phyloP scores from a whole-genome alignment of 2,888 invertebrate genomes.

The Mesorhabditis spiculigera region DNA sequence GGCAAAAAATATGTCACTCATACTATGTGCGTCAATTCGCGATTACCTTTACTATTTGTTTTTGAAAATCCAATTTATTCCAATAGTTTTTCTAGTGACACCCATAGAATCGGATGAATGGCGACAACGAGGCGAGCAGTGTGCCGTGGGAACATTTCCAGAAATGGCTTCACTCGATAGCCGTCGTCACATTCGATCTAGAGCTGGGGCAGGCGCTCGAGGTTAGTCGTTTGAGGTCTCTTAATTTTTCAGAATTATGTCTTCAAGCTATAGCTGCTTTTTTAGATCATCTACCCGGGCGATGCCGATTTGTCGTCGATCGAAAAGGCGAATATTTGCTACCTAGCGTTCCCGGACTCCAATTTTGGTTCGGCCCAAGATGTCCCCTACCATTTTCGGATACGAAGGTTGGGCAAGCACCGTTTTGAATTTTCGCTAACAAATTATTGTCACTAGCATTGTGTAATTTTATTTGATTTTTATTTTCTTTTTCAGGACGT shows the following conservation, averaged over 20 bases:
- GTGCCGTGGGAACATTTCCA: slow-evolving; percentile 66
- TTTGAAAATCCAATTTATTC: background rate
- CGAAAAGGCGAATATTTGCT: slow-evolving; percentile 75
- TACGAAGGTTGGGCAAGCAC: slow-evolving; percentile 65
- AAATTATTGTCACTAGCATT: slow-evolving; percentile 9
- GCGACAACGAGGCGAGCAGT: slow-evolving; percentile 14
- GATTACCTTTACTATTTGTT: background rate
- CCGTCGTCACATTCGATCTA: slow-evolving; percentile 95
- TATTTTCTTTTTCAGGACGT: slow-evolving; percentile 5
- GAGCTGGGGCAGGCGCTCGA: slow-evolving; percentile 98
- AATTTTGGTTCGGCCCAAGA: slow-evolving; percentile 95
- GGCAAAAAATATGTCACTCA: too few species aligned
- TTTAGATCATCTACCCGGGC: slow-evolving; percentile 76
- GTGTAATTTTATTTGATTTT: background rate
- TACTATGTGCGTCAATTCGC: too few species aligned
- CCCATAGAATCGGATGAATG: background rate
- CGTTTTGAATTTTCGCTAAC: background rate
- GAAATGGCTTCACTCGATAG: slow-evolving; percentile 95
- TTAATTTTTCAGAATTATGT: background rate
- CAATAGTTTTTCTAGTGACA: background rate
- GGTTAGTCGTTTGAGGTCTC: slow-evolving; percentile 62
- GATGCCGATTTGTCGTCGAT: slow-evolving; percentile 67
- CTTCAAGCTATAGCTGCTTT: too few species aligned
- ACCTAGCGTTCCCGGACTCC: slow-evolving; percentile 96
- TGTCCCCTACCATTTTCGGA: slow-evolving; percentile 89